A percentile compares a stretch with the other conserved stretches of the same genome.
Conservation (phyloP, 2,113 vertebrate species). For the Ptilorrhoa leucosticta region DNA sequence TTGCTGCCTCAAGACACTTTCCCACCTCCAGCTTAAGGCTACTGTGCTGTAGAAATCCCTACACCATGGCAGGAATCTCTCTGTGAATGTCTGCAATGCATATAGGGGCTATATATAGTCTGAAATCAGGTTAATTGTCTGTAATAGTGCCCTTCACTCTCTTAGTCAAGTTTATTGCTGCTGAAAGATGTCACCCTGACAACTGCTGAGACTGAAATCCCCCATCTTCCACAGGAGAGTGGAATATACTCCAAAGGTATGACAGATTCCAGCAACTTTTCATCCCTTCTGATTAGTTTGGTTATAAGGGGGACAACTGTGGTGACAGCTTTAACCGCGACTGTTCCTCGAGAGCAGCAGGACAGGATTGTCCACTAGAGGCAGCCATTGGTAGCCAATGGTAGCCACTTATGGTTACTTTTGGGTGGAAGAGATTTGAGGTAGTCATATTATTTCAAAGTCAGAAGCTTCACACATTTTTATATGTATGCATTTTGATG, state of each 20-base stretch:
- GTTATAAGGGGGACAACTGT: not conserved
- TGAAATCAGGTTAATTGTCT: constrained; percentile 25
- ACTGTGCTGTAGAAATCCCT: not conserved
- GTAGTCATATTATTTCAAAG: not conserved
- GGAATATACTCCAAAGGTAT: not conserved
- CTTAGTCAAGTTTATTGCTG: not conserved
- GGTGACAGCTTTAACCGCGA: not conserved
- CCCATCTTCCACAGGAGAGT: not conserved
- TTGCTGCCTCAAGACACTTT: not conserved
- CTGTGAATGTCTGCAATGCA: not conserved
- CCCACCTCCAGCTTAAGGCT: not conserved
- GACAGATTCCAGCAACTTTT: not conserved
- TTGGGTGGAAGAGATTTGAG: not conserved
- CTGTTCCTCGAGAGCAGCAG: not conserved
- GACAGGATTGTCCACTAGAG: not conserved
- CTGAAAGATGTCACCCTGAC: not conserved
- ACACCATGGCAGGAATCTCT: not conserved
- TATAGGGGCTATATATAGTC: not conserved
- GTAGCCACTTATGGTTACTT: not conserved
- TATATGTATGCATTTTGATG: not conserved
- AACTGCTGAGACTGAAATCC: not conserved
- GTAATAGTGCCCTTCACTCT: not conserved
- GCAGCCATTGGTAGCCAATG: not conserved
- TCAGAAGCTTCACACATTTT: not conserved
- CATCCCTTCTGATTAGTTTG: not conserved